A percentile compares a stretch with the other conserved stretches of the same genome.
These are phyloP conservation scores for Sebastes minor DNA, from an alignment of 2,797 vertebrate species.

Conservation along the genomic window DNA sequence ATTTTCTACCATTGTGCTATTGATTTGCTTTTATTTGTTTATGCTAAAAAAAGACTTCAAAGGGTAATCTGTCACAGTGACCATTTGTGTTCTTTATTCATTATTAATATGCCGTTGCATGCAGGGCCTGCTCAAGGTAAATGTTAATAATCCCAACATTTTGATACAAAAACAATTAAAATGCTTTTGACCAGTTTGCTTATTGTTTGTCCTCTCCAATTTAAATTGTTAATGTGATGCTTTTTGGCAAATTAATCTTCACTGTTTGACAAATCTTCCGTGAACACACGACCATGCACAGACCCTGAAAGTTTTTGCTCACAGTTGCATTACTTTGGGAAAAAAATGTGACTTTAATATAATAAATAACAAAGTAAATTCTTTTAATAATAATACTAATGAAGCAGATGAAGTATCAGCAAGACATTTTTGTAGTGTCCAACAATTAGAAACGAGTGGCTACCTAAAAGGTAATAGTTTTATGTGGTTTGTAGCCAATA, in stretches of 20 bases:
- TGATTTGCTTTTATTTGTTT: not conserved
- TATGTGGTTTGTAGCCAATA: not conserved
- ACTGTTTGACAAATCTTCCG: not conserved
- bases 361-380: not conserved
- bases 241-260: not conserved
- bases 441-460: not conserved
- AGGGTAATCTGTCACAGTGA: not conserved
- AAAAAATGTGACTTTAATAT: not conserved
- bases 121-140: not conserved
- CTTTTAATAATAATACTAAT: not conserved
- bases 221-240: not conserved
- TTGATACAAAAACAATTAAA: not conserved
- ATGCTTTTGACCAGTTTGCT: not conserved
- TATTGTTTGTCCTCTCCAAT: not conserved
- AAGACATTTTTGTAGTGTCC: not conserved
- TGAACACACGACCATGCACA: not conserved
- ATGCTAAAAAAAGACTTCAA: not conserved
- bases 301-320: not conserved
- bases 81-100: not conserved
- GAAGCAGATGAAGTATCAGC: not conserved
- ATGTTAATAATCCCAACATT: not conserved
- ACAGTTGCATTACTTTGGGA: not conserved
- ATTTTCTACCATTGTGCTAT: not conserved
- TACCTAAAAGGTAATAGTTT: not conserved
- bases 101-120: not conserved